Evolutionary conservation across 2,797 vertebrate genomes (phyloP), one percentile per base, ranked within the genome.

Genomic region (Eulemur mongoz): DNA sequence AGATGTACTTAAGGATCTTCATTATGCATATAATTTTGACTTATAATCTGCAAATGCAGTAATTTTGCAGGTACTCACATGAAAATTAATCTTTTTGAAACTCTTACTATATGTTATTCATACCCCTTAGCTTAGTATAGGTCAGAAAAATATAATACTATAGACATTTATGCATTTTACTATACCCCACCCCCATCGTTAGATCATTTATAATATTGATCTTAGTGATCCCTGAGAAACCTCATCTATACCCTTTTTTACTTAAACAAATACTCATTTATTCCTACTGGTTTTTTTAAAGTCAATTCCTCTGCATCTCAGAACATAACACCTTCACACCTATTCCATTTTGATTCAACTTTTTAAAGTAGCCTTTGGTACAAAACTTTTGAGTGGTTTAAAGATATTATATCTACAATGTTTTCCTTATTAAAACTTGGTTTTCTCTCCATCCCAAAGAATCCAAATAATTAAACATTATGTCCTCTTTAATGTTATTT

Each of bases 341-440:
- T 80, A 35, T 61, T 75, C 27, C 30, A 79, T 61, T 86, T 72
- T 85, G 6, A 76, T 67, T 88, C 10, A 59, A 70, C 27, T 94
- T 80, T 76, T 50, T 32, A 95, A 90, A 76, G 80, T 4, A 63
- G 40, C 2, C 30, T 63, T 87, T 84, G 48, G 1, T 17, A 93
- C 5, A 81, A 86, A 88, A 82, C 7, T 57, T 84, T 67, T 81
- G 14, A 93, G 57, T 8, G 18, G 8, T 35, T 94, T 59, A 95
- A 92, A 22, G 20, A 38, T 35, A 76, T 54, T 65, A 1, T 40
- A 73, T 13, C 8, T 83, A 69, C 8, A 67, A n/a, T 35, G 17
- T 89, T 92, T 94, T 52, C n/a, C 79, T 89, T 91, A 23, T 72
- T 70, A 45, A 94, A 80, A 94, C 91, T 25, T 83, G 45, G 17